A percentile compares a stretch with the other conserved stretches of the same genome.
These are phyloP conservation scores for Todus mexicanus DNA, from an alignment of 2,797 vertebrate genomes.

Conservation along the genomic window DNA sequence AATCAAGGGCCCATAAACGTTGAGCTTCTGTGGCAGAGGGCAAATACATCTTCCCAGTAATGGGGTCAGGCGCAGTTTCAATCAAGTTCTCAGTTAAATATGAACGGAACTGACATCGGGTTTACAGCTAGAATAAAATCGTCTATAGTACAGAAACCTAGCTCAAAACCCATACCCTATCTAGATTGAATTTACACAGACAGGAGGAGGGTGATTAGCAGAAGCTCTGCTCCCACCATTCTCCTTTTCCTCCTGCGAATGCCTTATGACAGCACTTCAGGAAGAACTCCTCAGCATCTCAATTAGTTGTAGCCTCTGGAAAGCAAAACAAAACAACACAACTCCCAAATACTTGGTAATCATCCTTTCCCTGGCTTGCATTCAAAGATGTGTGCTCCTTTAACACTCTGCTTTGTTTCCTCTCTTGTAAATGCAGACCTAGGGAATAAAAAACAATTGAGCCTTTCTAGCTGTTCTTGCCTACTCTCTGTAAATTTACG, in stretches of 20 bases:
- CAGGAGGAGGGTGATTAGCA: background rate
- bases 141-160: background rate
- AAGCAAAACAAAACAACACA: background rate
- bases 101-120: background rate
- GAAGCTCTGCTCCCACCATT: background rate
- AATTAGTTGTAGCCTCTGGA: background rate
- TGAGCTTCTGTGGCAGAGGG: constrained; percentile 10
- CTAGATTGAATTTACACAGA: background rate
- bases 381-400: background rate
- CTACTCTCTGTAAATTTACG: background rate
- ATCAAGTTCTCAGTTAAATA: constrained; percentile 16
- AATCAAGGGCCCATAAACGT: constrained; percentile 34
- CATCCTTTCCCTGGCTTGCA: background rate
- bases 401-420: background rate
- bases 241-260: background rate
- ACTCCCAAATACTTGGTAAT: background rate
- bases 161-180: background rate
- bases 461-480: background rate
- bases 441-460: background rate
- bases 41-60: constrained; percentile 16
- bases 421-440: background rate
- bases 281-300: background rate
- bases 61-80: background rate
- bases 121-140: background rate
- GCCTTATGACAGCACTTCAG: background rate